Base-by-base conservation (phyloP, 2,797 vertebrate genomes). In the Tragopan temminckii region DNA sequence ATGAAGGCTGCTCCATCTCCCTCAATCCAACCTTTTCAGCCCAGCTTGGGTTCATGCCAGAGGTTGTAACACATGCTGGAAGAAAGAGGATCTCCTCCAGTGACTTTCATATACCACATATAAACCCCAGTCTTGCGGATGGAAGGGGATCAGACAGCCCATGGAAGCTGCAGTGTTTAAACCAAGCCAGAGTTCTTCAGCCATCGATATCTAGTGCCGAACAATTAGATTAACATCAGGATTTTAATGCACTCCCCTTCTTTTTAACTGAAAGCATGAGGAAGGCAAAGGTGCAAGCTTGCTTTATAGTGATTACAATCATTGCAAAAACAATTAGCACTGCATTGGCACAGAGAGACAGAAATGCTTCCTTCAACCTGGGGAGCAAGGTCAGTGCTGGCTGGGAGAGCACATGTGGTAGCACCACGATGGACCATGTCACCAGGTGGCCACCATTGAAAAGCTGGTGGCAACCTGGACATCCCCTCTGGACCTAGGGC, bases 41-140 rank as follows among this genome's bases (percentile, higher is more conserved):
- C 23, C 33, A 17, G 9, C 17, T 0, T 16, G 14, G 67, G 50
- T 38, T 20, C 18, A 48, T 29, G 20, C 40, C 40, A 10, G 46
- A 40, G 31, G 69, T 19, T 69, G 66, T 48, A 43, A 36, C 57
- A 48, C 46, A 7, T 2, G 24, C 16, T 21, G 5, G 2, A 33
- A 8, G 23, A 29, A 45, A 38, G 15, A 72, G 50, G 46, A 5
- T n/a, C 3, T 67, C 5, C 38, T 38, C 14, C 48, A 75, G n/a
- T 1, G 0, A 31, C 19, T 20, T 36, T 36, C 31, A 7, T 6
- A 24, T 68, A 9, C 7, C 33, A 35, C 27, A 27, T 0, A 0
- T 9, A 21, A 66, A 36, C 1, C 27, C 24, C n/a, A 36, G 2
- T 36, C 21, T n/a, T 42, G 38, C 23, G 25, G 8, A 21, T 40